Percentiles rank a stretch among this genome's conserved stretches.
Conservation (phyloP, 2,797 vertebrate species). For the Lophius americanus region DNA sequence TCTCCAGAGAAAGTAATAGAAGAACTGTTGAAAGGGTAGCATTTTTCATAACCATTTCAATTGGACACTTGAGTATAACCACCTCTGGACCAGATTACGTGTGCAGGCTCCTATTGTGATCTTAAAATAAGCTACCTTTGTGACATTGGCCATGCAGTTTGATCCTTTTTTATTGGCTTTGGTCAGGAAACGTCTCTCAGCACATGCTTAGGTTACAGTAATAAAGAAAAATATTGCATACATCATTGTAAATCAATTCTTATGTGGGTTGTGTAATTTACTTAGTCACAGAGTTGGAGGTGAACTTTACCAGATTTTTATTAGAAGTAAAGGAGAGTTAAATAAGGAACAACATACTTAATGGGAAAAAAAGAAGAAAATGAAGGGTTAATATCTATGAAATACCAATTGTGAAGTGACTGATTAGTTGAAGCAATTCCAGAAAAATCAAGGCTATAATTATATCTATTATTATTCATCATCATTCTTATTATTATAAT, state of each 20-base stretch:
- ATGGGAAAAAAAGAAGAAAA: background rate
- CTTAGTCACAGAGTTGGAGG: background rate
- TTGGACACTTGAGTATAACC: too few species aligned
- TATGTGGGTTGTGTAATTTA: background rate
- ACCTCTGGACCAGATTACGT: too few species aligned
- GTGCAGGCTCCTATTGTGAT: too few species aligned
- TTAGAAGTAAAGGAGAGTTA: slow-evolving; percentile 7
- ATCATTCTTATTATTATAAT: slow-evolving; percentile 6
- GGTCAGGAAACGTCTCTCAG: too few species aligned
- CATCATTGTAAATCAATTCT: background rate
- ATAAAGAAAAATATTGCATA: too few species aligned
- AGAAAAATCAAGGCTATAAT: slow-evolving; percentile 18
- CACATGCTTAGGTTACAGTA: too few species aligned
- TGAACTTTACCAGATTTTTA: background rate
- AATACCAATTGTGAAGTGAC: slow-evolving; percentile 18
- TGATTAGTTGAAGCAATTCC: slow-evolving; percentile 10
- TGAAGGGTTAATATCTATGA: slow-evolving; percentile 16
- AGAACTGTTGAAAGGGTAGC: too few species aligned
- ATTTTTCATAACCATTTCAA: too few species aligned
- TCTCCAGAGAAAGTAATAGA: too few species aligned
- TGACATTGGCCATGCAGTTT: too few species aligned
- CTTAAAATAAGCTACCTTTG: too few species aligned
- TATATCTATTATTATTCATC: slow-evolving; percentile 15
- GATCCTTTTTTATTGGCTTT: too few species aligned
- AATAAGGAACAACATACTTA: background rate